Conservation (phyloP, 2,888 invertebrate genomes). For the Synergus japonicus region DNA sequence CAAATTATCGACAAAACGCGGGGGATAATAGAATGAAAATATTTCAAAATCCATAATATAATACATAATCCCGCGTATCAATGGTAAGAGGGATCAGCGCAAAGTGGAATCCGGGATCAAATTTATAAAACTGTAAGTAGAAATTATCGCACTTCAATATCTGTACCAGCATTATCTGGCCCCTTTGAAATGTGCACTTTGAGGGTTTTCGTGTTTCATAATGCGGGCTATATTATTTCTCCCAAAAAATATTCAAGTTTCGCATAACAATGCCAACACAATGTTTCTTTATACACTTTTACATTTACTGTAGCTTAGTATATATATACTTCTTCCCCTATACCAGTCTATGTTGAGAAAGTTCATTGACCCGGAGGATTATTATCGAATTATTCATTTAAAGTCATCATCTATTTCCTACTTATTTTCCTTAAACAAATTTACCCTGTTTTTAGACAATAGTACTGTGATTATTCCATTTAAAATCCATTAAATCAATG, state of each 20-base stretch:
- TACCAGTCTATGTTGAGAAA: background rate
- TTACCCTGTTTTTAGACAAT: too few relatives aligned
- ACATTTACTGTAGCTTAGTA: background rate
- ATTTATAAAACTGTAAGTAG: background rate
- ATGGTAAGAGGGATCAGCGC: background rate
- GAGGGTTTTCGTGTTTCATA: background rate
- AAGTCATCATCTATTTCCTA: too few relatives aligned
- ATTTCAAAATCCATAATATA: background rate
- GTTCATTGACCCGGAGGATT: conserved; percentile 3
- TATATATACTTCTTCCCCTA: background rate
- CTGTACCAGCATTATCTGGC: background rate
- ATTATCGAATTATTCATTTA: background rate
- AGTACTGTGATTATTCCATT: too few relatives aligned
- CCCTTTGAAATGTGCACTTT: conserved; percentile 28
- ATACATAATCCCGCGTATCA: background rate
- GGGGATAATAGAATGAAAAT: background rate
- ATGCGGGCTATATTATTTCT: background rate
- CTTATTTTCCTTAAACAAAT: too few relatives aligned
- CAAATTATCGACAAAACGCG: background rate
- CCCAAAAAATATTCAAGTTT: background rate
- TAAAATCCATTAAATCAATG: too few relatives aligned
- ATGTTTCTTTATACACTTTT: conserved; percentile 11
- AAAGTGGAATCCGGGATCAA: background rate
- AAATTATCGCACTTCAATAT: background rate
- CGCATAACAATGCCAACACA: conserved; percentile 2